phyloP scores from a whole-genome alignment of 92 coral and sea anemone species.

The Isaurus tuberculatus region DNA sequence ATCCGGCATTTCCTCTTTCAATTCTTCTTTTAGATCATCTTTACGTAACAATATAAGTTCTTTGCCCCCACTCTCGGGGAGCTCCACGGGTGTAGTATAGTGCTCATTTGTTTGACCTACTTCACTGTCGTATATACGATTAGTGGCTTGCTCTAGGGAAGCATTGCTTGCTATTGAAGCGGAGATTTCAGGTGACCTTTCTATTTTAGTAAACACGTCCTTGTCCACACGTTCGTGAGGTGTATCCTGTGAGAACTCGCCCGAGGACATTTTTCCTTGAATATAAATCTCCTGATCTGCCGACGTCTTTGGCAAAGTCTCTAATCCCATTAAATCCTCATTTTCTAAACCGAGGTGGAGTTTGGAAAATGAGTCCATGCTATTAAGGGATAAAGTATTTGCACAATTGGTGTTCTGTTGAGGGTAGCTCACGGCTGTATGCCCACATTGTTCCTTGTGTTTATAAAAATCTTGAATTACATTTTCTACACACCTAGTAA shows the following conservation, averaged over 20 bases:
- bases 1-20: background rate
- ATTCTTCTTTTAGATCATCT: background rate
- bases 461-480: slow-evolving; percentile 33
- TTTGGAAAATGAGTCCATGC: background rate
- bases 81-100: slow-evolving; percentile 13
- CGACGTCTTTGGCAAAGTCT: background rate
- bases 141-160: background rate
- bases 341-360: background rate
- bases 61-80: background rate
- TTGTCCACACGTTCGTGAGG: slow-evolving; percentile 15
- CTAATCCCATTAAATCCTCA: slow-evolving; percentile 5
- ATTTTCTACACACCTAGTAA: slow-evolving; percentile 36
- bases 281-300: background rate
- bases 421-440: slow-evolving; percentile 7
- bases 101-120: background rate
- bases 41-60: background rate
- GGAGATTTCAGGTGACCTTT: slow-evolving; percentile 29
- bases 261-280: background rate
- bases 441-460: slow-evolving; percentile 42
- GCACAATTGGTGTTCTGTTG: background rate
- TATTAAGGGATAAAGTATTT: slow-evolving; percentile 3
- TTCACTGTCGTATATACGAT: background rate
- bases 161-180: slow-evolving; percentile 1
- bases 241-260: slow-evolving; percentile 18
- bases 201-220: slow-evolving; percentile 8